A percentile compares a stretch with the other conserved stretches of the same genome.
These are phyloP conservation scores for Eretmochelys imbricata DNA, from an alignment of 2,113 vertebrate genomes.

Conservation along the genomic window DNA sequence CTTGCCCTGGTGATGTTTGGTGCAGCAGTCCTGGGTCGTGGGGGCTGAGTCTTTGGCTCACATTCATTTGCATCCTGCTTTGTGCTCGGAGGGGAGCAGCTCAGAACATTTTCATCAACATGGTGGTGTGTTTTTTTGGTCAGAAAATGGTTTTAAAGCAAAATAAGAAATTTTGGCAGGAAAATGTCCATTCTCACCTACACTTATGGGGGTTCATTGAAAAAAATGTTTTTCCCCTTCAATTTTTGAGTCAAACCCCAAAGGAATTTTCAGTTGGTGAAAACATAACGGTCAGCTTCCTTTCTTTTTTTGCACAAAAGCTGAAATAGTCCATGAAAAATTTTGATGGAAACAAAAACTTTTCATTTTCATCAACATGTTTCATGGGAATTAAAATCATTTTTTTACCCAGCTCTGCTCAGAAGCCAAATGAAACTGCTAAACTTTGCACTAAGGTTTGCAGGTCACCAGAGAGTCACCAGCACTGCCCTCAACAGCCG, in stretches of 20 bases:
- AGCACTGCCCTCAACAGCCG: not conserved
- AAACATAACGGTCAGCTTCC: not conserved
- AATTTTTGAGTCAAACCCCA: not conserved
- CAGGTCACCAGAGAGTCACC: not conserved
- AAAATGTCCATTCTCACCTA: not conserved
- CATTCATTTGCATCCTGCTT: not conserved
- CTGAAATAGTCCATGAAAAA: not conserved
- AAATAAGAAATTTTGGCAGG: not conserved
- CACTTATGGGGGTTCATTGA: not conserved
- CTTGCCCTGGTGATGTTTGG: not conserved
- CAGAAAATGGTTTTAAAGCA: not conserved
- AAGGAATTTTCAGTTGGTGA: not conserved
- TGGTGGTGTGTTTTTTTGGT: not conserved
- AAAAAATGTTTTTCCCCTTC: not conserved
- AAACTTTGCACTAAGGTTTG: not conserved
- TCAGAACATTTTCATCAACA: not conserved
- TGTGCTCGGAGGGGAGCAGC: not conserved
- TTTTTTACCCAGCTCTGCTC: not conserved
- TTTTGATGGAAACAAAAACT: not conserved
- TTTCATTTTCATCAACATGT: not conserved
- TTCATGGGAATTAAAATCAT: not conserved
- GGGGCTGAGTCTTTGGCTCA: not conserved
- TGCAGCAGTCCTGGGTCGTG: not conserved
- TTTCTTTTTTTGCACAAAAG: not conserved
- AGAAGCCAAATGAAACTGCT: not conserved